Evolutionary conservation across 2,113 vertebrate genomes (phyloP), one percentile per base, ranked within the genome.

Genomic region (Gobius niger): DNA sequence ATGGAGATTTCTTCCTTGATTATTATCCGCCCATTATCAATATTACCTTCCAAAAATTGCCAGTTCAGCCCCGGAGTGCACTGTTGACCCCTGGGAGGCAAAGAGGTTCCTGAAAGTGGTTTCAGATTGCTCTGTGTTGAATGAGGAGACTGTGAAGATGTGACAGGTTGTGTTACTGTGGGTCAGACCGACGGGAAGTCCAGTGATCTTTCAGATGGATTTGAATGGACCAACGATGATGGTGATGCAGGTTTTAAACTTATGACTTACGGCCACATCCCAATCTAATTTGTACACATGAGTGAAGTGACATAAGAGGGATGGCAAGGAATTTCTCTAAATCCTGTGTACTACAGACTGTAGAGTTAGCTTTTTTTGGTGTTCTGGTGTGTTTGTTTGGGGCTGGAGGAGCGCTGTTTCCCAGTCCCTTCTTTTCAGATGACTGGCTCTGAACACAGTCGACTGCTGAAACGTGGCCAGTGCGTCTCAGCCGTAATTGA

Each of bases 401-500:
- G 69, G 47, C 8, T 68, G 63, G 54, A 65, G 70, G 75, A 76
- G 81, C 84, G 72, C 24, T 34, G 61, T 78, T 78, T 71, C 72
- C 76, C 50, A 63, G 73, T 67, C 64, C 76, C 56, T 72, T 77
- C 68, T 85, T 84, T 84, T 85, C 86, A 86, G 82, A 80, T 82
- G 86, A 84, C 77, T 88, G 85, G 75, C 76, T 83, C 46, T 46
- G 77, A 70, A 85, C 78, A 78, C 80, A 83, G 40, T 60, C 57
- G 62, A 68, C 72, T 75, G 71, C 65, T 56, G 65, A 81, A 76
- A 79, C 67, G 63, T 88, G 82, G 77, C 86, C 82, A 59, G 56
- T 71, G 75, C 13, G 59, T 77, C 85, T 82, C 44, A 62, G 60
- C 80, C 62, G 80, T 92, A 92, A 92, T 92, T 92, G 87, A 85